Evolutionary conservation across 2,888 invertebrate genomes (phyloP).

Genomic region (Megalurothrips usitatus): DNA sequence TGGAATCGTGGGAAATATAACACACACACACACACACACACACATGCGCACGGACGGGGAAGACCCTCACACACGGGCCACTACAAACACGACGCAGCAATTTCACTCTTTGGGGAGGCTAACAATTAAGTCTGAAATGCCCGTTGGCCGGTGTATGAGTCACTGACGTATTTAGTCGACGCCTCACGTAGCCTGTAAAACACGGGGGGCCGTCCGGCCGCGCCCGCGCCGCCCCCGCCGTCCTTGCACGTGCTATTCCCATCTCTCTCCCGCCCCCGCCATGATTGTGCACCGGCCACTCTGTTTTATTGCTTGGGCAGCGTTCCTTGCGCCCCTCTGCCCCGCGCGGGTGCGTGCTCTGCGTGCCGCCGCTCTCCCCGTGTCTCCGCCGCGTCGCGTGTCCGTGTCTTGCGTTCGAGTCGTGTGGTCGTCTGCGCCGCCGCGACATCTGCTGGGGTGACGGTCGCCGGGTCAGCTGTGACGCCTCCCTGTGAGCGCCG

Average conservation of each 20-base stretch:
- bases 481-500: no score
- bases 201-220: neutral
- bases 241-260: neutral
- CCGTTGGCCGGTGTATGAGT: neutral
- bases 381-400: no score
- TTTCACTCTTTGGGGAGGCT: neutral
- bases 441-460: no score
- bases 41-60: neutral
- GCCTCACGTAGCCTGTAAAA: constrained; percentile 21
- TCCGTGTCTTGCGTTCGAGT: no score
- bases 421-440: no score
- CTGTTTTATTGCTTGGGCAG: constrained; percentile 20
- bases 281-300: constrained; percentile 9
- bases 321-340: constrained; percentile 4
- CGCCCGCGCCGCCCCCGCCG: neutral
- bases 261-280: neutral
- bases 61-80: neutral
- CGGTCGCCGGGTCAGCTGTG: no score
- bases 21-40: neutral
- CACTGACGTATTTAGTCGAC: constrained; percentile 24
- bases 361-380: no score
- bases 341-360: no score
- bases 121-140: constrained; percentile 15
- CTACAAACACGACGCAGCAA: constrained; percentile 19
- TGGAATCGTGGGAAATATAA: constrained; percentile 24